phyloP scores from a whole-genome alignment of 2,113 vertebrate species.

The Bombycilla garrulus region DNA sequence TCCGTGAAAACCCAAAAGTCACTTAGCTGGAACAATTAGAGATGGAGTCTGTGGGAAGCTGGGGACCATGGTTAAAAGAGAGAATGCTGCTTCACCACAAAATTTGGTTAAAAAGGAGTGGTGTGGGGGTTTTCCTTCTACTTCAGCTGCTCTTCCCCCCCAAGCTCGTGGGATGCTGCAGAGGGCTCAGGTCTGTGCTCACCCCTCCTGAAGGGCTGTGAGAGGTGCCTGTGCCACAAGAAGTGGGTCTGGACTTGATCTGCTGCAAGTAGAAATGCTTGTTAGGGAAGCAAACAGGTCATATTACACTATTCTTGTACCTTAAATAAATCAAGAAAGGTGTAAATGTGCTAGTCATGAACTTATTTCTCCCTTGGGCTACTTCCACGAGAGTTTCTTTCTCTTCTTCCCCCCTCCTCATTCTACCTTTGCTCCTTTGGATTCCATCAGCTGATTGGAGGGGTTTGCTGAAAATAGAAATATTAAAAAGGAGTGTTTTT shows the following conservation, averaged over 20 bases:
- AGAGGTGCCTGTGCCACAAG: neutral
- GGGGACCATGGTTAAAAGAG: fast-evolving
- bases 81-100: neutral
- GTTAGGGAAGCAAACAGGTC: constrained; percentile 53
- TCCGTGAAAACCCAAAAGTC: neutral
- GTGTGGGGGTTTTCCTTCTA: neutral
- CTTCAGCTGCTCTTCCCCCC: neutral
- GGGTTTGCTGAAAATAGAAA: neutral
- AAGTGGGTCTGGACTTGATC: constrained; percentile 51
- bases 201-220: neutral
- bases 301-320: constrained; percentile 48
- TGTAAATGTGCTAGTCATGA: constrained; percentile 61
- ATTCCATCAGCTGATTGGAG: neutral
- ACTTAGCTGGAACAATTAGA: neutral
- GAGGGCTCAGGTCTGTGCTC: neutral
- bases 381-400: constrained; percentile 42
- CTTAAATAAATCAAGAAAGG: constrained; percentile 66
- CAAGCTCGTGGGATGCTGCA: fast-evolving
- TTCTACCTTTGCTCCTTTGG: neutral
- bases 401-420: neutral
- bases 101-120: neutral
- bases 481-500: neutral
- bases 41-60: fast-evolving
- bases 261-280: constrained; percentile 13
- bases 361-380: constrained; percentile 55